Conservation (phyloP, 1,140 invertebrate species). For the Anthonomus grandis region DNA sequence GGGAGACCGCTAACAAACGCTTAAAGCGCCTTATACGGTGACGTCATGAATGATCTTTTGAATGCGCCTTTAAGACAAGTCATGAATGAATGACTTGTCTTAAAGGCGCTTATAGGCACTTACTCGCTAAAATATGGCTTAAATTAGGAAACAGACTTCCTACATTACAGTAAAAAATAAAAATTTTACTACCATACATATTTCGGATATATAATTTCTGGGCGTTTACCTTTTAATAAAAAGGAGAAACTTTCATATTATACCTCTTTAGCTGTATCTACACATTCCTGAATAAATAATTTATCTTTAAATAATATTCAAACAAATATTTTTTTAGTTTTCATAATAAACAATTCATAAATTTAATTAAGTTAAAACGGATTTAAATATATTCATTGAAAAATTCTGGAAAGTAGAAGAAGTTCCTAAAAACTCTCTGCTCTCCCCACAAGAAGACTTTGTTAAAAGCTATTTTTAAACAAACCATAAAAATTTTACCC, state of each 20-base stretch:
- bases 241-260: too few species aligned
- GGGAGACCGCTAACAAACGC: too few species aligned
- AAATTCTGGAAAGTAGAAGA: constrained; percentile 5
- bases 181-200: too few species aligned
- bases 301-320: neutral
- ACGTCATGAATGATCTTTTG: too few species aligned
- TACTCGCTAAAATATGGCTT: too few species aligned
- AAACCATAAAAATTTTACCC: neutral
- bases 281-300: neutral
- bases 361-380: neutral
- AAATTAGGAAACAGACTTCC: neutral
- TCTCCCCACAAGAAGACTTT: neutral
- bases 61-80: too few species aligned
- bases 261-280: neutral
- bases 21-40: too few species aligned
- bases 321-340: neutral
- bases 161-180: too few species aligned
- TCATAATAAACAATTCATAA: too few species aligned
- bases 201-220: neutral
- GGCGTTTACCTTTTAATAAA: neutral
- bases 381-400: too few species aligned
- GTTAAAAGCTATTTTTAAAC: neutral
- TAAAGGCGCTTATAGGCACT: too few species aligned
- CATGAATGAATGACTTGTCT: too few species aligned
- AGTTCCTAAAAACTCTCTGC: neutral